These are phyloP conservation scores for Daphoenositta chrysoptera DNA, from an alignment of 2,113 vertebrate species.

Conservation along the genomic window DNA sequence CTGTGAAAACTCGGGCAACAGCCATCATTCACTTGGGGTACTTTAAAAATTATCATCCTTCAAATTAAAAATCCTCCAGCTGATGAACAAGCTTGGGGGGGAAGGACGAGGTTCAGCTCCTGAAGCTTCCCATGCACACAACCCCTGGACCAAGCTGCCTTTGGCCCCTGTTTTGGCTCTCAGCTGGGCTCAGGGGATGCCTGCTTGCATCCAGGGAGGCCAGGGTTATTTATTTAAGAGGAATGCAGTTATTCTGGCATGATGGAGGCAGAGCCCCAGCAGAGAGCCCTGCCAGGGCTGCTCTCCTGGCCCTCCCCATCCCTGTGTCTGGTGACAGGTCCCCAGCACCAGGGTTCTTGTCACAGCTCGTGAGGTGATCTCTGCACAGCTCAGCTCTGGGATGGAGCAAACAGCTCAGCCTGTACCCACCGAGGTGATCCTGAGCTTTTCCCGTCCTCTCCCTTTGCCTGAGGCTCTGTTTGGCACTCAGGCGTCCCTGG, in stretches of 20 bases:
- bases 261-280: background rate
- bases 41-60: background rate
- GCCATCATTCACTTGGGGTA: background rate
- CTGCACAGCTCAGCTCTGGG: background rate
- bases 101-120: background rate
- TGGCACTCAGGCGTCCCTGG: background rate
- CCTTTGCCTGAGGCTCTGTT: background rate
- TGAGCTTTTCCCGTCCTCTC: background rate
- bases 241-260: background rate
- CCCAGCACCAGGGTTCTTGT: background rate
- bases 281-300: background rate
- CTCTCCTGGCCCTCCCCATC: background rate
- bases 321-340: background rate
- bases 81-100: background rate
- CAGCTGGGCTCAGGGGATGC: background rate
- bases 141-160: background rate
- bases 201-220: background rate
- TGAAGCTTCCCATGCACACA: background rate
- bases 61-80: background rate
- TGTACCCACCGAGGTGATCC: background rate
- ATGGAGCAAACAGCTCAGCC: background rate
- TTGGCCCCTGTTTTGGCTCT: fast-evolving
- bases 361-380: background rate
- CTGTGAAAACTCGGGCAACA: background rate
- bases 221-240: background rate